These are phyloP conservation scores for Eupithecia subumbrata DNA, from an alignment of 2,888 invertebrate species.

Conservation along the genomic window DNA sequence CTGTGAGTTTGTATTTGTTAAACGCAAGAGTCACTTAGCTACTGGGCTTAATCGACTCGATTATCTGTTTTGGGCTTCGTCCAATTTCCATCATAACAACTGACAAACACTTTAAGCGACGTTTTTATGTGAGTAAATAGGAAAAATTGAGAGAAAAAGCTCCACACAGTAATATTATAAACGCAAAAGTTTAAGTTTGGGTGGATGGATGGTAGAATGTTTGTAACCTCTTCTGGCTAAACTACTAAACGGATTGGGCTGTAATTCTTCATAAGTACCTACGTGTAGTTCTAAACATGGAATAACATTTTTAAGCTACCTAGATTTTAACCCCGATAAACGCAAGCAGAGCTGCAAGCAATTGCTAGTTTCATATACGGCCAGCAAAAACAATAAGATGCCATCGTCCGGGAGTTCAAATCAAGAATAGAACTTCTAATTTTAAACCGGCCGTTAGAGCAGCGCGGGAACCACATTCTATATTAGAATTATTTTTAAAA, in stretches of 20 bases:
- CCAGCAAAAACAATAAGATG: slow-evolving; percentile 76
- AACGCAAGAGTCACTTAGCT: not conserved
- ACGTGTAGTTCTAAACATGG: not conserved
- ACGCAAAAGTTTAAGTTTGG: no score
- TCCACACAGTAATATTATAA: not conserved
- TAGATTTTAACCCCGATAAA: not conserved
- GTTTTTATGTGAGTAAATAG: not conserved
- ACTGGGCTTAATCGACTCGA: not conserved
- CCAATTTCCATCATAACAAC: not conserved
- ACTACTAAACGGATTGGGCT: not conserved
- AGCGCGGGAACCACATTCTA: slow-evolving; percentile 75
- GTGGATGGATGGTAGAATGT: no score
- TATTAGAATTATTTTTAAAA: slow-evolving; percentile 74
- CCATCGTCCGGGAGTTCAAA: slow-evolving; percentile 78
- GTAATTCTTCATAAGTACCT: not conserved
- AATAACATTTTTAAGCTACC: not conserved
- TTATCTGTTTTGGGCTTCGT: not conserved
- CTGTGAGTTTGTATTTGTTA: not conserved
- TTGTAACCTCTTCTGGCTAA: no score
- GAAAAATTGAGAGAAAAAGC: not conserved
- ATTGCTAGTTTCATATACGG: slow-evolving; percentile 47
- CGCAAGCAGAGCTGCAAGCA: no score
- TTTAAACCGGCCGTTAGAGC: slow-evolving; percentile 77
- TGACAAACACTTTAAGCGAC: slow-evolving; percentile 21
- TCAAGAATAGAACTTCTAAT: slow-evolving; percentile 82